phyloP scores from a whole-genome alignment of 2,797 vertebrate genomes.

The Acanthurus leucopareius region DNA sequence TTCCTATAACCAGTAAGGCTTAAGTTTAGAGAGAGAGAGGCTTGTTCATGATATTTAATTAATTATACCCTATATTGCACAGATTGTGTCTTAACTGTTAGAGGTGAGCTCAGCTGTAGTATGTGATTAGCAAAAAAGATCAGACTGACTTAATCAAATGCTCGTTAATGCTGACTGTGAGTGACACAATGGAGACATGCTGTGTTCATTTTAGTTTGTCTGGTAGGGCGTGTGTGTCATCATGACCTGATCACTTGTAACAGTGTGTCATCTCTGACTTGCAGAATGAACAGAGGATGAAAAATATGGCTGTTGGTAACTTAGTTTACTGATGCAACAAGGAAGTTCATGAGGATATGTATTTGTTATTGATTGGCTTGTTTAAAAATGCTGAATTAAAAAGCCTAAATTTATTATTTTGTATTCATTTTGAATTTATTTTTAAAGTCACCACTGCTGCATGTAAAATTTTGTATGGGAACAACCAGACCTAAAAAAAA shows the following conservation, averaged over 20 bases:
- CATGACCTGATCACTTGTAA: no score
- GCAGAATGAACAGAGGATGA: slow-evolving; percentile 14
- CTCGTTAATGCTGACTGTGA: no score
- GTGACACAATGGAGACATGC: no score
- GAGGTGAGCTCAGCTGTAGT: slow-evolving; percentile 35
- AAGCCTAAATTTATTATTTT: no score
- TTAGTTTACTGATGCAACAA: slow-evolving; percentile 8
- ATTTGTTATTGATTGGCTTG: background rate
- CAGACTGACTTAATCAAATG: background rate
- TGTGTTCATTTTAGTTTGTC: no score
- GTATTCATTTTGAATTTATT: no score
- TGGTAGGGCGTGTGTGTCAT: no score
- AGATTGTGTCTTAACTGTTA: slow-evolving; percentile 15
- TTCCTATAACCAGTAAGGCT: slow-evolving; percentile 5
- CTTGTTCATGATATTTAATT: slow-evolving; percentile 30
- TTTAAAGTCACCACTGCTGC: background rate
- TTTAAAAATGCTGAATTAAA: background rate
- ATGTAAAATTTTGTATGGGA: background rate
- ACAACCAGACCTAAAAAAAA: background rate
- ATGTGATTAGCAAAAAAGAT: slow-evolving; percentile 40
- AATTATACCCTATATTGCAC: slow-evolving; percentile 26
- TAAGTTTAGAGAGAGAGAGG: slow-evolving; percentile 18
- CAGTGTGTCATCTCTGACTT: no score
- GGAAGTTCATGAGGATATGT: background rate
- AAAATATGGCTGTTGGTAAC: slow-evolving; percentile 7